Percentiles rank a stretch among this genome's conserved stretches.
Evolutionary conservation across 2,888 invertebrate genomes (phyloP).

Genomic region (Heptascelio sp.): DNA sequence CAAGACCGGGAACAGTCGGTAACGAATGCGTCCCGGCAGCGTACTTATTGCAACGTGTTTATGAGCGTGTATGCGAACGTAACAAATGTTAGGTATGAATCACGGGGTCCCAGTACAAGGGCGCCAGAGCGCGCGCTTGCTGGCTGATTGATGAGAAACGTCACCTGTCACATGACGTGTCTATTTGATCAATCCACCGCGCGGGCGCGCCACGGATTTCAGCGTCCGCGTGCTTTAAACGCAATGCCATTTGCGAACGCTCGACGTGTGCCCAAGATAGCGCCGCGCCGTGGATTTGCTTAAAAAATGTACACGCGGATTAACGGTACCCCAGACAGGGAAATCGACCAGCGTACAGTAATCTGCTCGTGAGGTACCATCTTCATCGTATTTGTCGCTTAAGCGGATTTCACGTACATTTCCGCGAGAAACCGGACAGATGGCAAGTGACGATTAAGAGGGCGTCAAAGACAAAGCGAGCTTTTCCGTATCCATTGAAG

Average conservation of each 20-base stretch:
- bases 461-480: background rate
- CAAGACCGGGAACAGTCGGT: constrained; percentile 9
- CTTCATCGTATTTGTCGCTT: constrained; percentile 10
- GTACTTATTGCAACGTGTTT: constrained; percentile 57
- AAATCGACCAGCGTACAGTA: constrained; percentile 28
- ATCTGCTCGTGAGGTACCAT: constrained; percentile 22
- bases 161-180: constrained; percentile 66
- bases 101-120: constrained; percentile 39
- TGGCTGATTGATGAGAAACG: constrained; percentile 66
- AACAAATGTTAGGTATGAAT: constrained; percentile 66
- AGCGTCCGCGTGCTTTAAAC: constrained; percentile 33
- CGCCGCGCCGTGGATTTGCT: constrained; percentile 36
- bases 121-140: constrained; percentile 40
- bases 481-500: too few species aligned
- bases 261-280: background rate
- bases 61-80: constrained; percentile 55
- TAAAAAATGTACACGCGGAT: constrained; percentile 60
- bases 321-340: constrained; percentile 6
- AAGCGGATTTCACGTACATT: constrained; percentile 47
- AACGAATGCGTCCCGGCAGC: constrained; percentile 44
- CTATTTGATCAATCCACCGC: constrained; percentile 64
- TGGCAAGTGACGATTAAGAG: background rate
- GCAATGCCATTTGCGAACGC: constrained; percentile 17
- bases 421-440: constrained; percentile 32
- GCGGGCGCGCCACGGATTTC: constrained; percentile 21